Evolutionary conservation across 2,113 vertebrate species (phyloP), one percentile per base, ranked within the genome.

Genomic region (Machaerirhynchus nigripectus): DNA sequence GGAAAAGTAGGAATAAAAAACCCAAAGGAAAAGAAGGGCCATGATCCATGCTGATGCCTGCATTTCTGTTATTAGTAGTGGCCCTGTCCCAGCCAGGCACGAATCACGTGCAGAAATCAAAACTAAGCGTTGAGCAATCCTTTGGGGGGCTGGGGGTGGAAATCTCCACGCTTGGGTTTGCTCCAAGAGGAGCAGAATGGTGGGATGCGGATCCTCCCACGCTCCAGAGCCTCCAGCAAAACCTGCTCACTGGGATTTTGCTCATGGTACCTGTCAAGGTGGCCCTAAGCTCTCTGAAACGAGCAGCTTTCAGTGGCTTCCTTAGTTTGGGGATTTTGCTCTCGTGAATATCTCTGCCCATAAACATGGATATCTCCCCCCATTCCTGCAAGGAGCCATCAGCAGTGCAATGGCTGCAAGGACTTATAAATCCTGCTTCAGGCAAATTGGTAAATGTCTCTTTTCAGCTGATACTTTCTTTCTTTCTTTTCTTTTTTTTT

Each of bases 21-120:
- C 67, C 30, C 57, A 60, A 49, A 84, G 64, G 35, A 59, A 84
- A 84, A 90, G 33, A 64, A 91, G 23, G 67, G 65, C 80, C 55
- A 7, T 3, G 63, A 50, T 96, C 85, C 65, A 40, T 89, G 96
- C 93, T 96, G 95, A 96, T 96, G 93, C 69, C 57, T 91, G 89
- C 94, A 86, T 81, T 95, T 96, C 86, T 92, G 67, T 71, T 96
- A 76, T 96, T 95, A 95, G 86, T 93, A 84, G 80, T 95, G 93
- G 95, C 96, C 65, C 75, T 84, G 77, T 76, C 95, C 95, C 95
- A 97, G 64, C 64, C 67, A 95, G 89, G 68, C 92, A 61, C 7
- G 3, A 91, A 85, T 96, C 88, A 76, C 77, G 42, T 5, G 53
- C 84, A 96, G 94, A 95, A 96, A 95, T 96, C 79, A 93, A 94